These are phyloP conservation scores for Rattus rattus DNA, from an alignment of 2,113 vertebrate species.

Conservation along the genomic window DNA sequence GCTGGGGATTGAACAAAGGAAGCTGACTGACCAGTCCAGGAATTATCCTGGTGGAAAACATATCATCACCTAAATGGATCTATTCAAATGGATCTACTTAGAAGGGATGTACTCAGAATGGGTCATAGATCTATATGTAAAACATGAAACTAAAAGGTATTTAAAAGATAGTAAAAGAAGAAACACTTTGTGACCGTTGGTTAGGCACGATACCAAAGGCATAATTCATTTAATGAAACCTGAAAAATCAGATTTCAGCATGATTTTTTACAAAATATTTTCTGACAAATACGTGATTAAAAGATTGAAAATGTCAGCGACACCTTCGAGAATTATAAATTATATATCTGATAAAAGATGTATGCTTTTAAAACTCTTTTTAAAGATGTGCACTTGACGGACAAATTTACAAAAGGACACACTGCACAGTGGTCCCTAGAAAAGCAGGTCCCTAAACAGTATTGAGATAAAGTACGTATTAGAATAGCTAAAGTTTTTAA, in stretches of 20 bases:
- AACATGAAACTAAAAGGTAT: background rate
- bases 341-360: background rate
- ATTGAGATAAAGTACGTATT: background rate
- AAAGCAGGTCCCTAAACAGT: background rate
- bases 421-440: background rate
- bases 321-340: background rate
- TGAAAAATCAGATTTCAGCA: background rate
- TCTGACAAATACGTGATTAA: background rate
- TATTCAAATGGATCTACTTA: background rate
- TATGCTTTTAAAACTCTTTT: background rate
- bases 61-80: background rate
- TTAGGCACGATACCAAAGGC: background rate
- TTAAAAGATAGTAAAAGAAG: background rate
- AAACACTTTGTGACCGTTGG: background rate
- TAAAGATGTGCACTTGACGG: background rate
- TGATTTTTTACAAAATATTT: background rate
- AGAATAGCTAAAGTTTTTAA: constrained; percentile 8
- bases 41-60: constrained; percentile 12
- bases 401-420: background rate
- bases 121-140: background rate
- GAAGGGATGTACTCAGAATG: background rate
- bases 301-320: background rate
- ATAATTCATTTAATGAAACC: background rate
- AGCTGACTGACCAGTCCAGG: background rate
- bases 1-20: background rate